phyloP scores from a whole-genome alignment of 2,113 vertebrate species.

The Antennarius striatus region DNA sequence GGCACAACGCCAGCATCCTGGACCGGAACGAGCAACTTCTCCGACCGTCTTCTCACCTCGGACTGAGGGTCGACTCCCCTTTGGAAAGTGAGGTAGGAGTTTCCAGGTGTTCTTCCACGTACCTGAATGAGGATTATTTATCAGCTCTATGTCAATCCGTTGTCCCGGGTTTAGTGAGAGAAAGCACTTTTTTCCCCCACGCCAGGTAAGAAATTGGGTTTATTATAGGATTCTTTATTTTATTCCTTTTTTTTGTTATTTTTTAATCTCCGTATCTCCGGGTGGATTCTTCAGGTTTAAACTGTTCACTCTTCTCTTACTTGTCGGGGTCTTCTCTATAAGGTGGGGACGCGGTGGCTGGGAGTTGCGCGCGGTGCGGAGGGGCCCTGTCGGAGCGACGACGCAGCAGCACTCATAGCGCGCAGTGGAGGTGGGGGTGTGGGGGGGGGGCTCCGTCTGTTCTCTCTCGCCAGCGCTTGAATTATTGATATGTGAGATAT shows the following conservation, averaged over 20 bases:
- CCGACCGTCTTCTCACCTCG: slow-evolving; percentile 13
- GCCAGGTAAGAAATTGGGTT: slow-evolving; percentile 4
- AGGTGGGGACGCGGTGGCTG: slow-evolving; percentile 58
- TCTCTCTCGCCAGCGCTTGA: slow-evolving; percentile 80
- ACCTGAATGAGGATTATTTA: no score
- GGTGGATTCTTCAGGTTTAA: slow-evolving; percentile 11
- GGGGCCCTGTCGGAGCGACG: slow-evolving; percentile 76
- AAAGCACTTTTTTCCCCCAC: slow-evolving; percentile 1
- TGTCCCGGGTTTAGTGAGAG: no score
- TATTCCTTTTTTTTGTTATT: background rate
- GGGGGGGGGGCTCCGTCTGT: slow-evolving; percentile 71
- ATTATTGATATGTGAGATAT: slow-evolving; percentile 86
- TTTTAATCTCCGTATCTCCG: slow-evolving; percentile 11
- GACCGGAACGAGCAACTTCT: slow-evolving; percentile 50
- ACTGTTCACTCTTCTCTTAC: slow-evolving; percentile 31
- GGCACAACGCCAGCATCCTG: slow-evolving; percentile 78
- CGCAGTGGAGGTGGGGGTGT: slow-evolving; percentile 11
- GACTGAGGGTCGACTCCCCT: slow-evolving; percentile 26
- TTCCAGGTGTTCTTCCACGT: slow-evolving; percentile 27
- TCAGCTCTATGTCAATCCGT: no score
- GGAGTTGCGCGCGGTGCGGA: slow-evolving; percentile 67
- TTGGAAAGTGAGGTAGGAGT: slow-evolving; percentile 26
- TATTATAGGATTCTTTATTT: background rate
- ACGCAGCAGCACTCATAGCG: slow-evolving; percentile 83
- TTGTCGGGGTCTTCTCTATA: slow-evolving; percentile 64